Conservation (phyloP, 2,797 vertebrate species). For the Mycteria americana region DNA sequence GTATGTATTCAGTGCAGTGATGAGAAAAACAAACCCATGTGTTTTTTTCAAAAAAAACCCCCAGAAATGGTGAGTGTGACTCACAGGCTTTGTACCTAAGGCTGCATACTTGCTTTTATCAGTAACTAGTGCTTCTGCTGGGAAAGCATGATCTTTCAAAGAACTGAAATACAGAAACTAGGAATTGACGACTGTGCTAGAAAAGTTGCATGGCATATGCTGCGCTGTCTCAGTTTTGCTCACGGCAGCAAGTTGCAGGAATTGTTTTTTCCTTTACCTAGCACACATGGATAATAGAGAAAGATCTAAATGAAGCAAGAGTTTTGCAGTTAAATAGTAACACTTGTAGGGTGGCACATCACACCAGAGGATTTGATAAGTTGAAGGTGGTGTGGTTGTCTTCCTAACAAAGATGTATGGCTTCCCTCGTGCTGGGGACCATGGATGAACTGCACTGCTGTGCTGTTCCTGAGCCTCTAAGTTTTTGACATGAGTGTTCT, state of each 20-base stretch:
- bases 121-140: neutral
- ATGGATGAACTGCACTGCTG: fast-evolving
- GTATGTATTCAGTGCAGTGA: neutral
- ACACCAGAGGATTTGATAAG: neutral
- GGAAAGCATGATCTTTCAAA: neutral
- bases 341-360: neutral
- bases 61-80: neutral
- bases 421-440: neutral
- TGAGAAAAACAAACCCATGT: neutral
- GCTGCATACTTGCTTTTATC: neutral
- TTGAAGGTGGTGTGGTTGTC: neutral
- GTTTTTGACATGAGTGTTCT: neutral
- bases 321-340: neutral
- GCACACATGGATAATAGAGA: neutral
- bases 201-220: neutral
- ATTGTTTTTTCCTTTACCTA: neutral
- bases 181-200: neutral
- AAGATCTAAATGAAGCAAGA: neutral
- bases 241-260: neutral
- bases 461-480: neutral
- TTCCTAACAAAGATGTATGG: neutral
- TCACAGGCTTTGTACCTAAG: neutral
- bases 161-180: neutral
- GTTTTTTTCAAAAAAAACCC: neutral
- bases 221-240: neutral